phyloP scores from a whole-genome alignment of 2,113 vertebrate genomes.

The Petrocephalus microphthalmus region DNA sequence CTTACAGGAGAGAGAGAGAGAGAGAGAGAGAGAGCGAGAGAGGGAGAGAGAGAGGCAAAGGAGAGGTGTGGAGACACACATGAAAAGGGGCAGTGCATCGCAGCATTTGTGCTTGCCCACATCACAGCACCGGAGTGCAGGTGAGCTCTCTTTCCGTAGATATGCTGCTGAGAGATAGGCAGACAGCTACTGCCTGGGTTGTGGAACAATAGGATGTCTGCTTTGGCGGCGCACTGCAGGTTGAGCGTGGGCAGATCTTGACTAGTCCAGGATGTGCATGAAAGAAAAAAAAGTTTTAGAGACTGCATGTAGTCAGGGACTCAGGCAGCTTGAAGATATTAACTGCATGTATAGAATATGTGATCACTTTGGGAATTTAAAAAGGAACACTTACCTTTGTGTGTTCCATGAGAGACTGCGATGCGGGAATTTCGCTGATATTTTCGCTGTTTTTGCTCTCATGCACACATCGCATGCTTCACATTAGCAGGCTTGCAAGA shows the following conservation, averaged over 20 bases:
- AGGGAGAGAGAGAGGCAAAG: constrained; percentile 14
- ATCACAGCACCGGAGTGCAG: constrained; percentile 49
- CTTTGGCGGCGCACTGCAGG: background rate
- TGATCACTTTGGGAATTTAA: background rate
- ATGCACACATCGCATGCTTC: background rate
- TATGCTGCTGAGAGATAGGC: background rate
- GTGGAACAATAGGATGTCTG: constrained; percentile 33
- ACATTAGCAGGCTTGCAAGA: background rate
- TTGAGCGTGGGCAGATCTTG: background rate
- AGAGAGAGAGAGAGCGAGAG: constrained; percentile 27
- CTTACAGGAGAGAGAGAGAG: constrained; percentile 21
- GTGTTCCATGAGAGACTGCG: background rate
- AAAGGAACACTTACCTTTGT: background rate
- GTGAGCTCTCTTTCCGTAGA: constrained; percentile 39
- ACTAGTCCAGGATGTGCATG: background rate
- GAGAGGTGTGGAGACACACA: constrained; percentile 39
- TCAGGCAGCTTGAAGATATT: background rate
- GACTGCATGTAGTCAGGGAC: background rate
- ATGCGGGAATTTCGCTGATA: background rate
- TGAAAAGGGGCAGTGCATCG: constrained; percentile 52
- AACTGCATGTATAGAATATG: background rate
- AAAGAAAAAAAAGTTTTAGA: background rate
- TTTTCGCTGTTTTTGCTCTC: background rate
- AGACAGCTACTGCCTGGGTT: background rate
- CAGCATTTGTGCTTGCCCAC: constrained; percentile 37